Conservation (phyloP, 1,140 invertebrate species). For the Brachionus rubens region DNA sequence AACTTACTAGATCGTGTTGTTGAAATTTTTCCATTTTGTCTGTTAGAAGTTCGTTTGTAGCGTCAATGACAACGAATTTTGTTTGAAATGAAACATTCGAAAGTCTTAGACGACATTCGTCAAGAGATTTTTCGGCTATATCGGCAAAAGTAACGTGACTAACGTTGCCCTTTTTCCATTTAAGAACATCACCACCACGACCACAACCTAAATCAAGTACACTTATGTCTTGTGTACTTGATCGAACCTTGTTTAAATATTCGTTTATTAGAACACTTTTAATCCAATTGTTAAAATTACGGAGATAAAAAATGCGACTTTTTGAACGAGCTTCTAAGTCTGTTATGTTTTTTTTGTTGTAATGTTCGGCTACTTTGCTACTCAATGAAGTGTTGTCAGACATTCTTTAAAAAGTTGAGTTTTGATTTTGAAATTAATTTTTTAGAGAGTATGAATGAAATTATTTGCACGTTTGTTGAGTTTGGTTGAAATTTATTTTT, state of each 20-base stretch:
- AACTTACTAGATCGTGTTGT: constrained; percentile 82
- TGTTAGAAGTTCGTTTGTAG: constrained; percentile 73
- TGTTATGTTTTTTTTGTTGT: constrained; percentile 19
- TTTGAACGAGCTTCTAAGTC: constrained; percentile 66
- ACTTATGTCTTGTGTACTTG: constrained; percentile 51
- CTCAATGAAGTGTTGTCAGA: neutral
- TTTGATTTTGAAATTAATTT: too few relatives aligned
- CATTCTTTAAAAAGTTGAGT: too few relatives aligned
- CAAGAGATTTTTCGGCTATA: constrained; percentile 83
- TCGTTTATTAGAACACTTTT: constrained; percentile 86
- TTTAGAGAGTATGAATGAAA: too few relatives aligned
- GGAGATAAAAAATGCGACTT: constrained; percentile 83
- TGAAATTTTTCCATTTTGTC: constrained; percentile 57
- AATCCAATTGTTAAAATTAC: constrained; percentile 99
- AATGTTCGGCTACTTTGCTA: constrained; percentile 12
- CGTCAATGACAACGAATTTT: constrained; percentile 71
- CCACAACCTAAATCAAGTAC: constrained; percentile 72
- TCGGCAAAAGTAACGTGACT: constrained; percentile 62
- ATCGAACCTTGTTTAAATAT: constrained; percentile 51
- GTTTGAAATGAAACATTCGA: too few relatives aligned
- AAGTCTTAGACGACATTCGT: too few relatives aligned
- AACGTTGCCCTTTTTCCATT: constrained; percentile 75
- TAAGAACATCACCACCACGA: constrained; percentile 92
- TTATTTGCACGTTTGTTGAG: too few relatives aligned
- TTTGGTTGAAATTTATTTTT: too few relatives aligned